Evolutionary conservation across 2,888 invertebrate species (phyloP), one percentile per base, ranked within the genome.

Genomic region (Drosophila merina): DNA sequence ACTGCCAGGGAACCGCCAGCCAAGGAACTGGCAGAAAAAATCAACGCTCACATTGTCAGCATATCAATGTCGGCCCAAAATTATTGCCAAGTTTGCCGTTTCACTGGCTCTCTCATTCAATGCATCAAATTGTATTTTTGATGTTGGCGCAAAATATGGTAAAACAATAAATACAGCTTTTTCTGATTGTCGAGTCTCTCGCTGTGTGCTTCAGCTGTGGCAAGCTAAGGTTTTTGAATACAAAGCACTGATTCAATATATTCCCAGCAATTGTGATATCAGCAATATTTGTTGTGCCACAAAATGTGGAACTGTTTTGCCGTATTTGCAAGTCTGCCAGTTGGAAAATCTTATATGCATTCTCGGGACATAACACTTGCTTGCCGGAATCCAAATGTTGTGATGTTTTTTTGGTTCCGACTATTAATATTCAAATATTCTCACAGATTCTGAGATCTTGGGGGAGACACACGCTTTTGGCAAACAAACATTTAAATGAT

Each of bases 21-120:
- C n/a, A 33, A 8, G n/a, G 8, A 30, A 6, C 6, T 20, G 20
- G 20, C 20, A 26, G 38, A 71, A 64, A 70, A 81, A 79, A 77
- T 83, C 86, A 74, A 64, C 64, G 72, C 75, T 75, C 72, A 84
- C 83, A 84, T 76, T 86, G 84, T 75, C 84, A 83, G 86, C 84
- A 86, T 86, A 83, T 80, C 80, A 78, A 86, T 83, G 80, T 58
- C 62, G 52, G 62, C 38, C 42, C 28, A 50, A 42, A 64, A 62
- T 62, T 62, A 62, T 52, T 64, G 52, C 63, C 64, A 49, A 40
- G 20, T 50, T 30, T 49, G 63, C 63, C 60, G 1, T 50, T 50
- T 60, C 28, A 14, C 42, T 31, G 12, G 44, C 30, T 40, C 36
- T 44, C 64, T 49, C 57, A 71, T 66, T 75, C 66, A 50, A 52